phyloP scores from a whole-genome alignment of 2,113 vertebrate species.

The Halcyon senegalensis region DNA sequence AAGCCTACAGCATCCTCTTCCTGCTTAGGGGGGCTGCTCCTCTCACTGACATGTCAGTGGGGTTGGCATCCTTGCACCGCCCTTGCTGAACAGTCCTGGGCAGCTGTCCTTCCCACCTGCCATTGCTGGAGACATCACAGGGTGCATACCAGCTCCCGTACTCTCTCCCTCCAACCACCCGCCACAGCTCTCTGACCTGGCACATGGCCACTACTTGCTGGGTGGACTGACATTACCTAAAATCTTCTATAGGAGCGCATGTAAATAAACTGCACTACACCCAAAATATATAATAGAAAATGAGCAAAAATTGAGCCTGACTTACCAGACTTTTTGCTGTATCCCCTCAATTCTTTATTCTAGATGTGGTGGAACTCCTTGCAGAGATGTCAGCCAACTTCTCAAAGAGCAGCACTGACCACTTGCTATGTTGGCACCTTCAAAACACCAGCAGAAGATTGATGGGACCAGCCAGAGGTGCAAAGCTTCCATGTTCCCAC shows the following conservation, averaged over 20 bases:
- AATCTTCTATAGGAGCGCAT: not conserved
- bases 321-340: not conserved
- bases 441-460: not conserved
- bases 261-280: not conserved
- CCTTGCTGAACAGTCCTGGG: not conserved
- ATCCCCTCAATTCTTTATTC: not conserved
- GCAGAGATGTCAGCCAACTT: not conserved
- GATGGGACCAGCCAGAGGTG: not conserved
- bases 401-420: not conserved
- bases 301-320: fast-evolving
- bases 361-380: not conserved
- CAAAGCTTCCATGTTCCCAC: fast-evolving
- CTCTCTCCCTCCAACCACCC: fast-evolving
- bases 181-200: fast-evolving
- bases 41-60: fast-evolving
- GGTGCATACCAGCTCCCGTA: not conserved
- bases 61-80: not conserved
- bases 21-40: not conserved
- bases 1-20: not conserved
- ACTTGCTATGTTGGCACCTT: not conserved
- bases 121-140: fast-evolving
- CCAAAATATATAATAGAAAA: not conserved
- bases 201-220: not conserved
- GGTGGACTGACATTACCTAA: not conserved
- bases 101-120: fast-evolving